Evolutionary conservation across 2,888 invertebrate species (phyloP).

Genomic region (Philaethria dido): DNA sequence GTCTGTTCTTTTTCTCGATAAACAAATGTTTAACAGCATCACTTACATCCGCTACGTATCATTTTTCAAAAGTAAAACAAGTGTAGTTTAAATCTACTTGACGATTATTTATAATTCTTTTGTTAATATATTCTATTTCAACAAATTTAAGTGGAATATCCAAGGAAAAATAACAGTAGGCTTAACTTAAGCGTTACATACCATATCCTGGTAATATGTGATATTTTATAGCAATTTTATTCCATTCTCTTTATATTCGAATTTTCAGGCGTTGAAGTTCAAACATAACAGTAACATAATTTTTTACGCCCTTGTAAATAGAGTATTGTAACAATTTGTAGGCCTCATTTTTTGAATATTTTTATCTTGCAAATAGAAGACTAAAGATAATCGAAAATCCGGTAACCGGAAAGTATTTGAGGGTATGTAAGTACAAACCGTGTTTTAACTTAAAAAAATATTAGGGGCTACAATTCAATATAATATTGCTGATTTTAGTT

Average conservation of each 20-base stretch:
- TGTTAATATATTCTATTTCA: constrained; percentile 5
- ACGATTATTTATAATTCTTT: not conserved
- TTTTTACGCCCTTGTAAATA: constrained; percentile 48
- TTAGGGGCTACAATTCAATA: not conserved
- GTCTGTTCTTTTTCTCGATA: too few species aligned
- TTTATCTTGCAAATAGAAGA: constrained; percentile 23
- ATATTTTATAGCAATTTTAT: constrained; percentile 38
- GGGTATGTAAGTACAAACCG: not conserved
- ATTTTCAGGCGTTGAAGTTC: constrained; percentile 43
- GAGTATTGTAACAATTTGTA: constrained; percentile 46
- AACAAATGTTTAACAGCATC: too few species aligned
- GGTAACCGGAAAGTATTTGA: constrained; percentile 9
- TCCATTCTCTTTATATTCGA: constrained; percentile 41
- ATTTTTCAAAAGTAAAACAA: not conserved
- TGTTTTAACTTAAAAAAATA: too few species aligned
- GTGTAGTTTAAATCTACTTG: not conserved
- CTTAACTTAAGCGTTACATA: constrained; percentile 26
- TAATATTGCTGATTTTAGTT: not conserved
- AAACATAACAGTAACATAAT: constrained; percentile 46
- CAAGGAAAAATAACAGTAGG: constrained; percentile 2
- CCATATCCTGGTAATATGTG: constrained; percentile 30
- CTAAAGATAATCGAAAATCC: constrained; percentile 16
- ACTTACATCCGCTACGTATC: too few species aligned
- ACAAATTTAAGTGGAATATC: constrained; percentile 17
- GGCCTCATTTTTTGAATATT: constrained; percentile 38